A percentile compares a stretch with the other conserved stretches of the same genome.
Evolutionary conservation across 2,113 vertebrate species (phyloP).

Genomic region (Oenanthe oenanthe): DNA sequence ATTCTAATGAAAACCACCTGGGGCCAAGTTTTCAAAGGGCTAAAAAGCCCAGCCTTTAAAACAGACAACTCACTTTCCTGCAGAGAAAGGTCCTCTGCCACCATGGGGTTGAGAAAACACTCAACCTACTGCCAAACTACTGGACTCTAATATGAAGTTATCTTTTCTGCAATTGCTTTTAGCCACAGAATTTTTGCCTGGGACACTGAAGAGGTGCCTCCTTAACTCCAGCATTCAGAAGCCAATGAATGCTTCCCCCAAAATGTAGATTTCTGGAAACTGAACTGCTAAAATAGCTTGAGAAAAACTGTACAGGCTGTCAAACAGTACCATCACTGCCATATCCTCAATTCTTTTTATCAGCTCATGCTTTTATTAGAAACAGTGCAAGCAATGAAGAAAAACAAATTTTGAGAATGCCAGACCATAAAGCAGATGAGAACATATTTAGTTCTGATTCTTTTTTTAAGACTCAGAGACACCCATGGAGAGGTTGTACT

Average conservation of each 20-base stretch:
- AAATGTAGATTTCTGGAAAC: not conserved
- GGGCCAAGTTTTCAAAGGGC: slow-evolving; percentile 59
- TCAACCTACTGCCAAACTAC: not conserved
- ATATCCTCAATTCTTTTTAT: not conserved
- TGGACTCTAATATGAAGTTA: not conserved
- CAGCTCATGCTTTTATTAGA: not conserved
- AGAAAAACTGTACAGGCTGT: not conserved
- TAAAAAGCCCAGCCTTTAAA: not conserved
- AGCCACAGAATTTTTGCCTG: not conserved
- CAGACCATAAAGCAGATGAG: not conserved
- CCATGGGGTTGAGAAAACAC: not conserved
- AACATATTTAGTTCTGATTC: not conserved
- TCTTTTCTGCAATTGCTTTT: not conserved
- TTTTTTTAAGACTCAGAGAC: not conserved
- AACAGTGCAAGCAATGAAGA: not conserved
- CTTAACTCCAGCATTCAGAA: not conserved
- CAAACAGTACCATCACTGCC: not conserved
- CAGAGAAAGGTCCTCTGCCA: not conserved
- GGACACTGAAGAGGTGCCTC: not conserved
- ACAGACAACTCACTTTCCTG: not conserved
- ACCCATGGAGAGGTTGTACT: not conserved
- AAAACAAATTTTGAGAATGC: not conserved
- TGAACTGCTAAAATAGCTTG: not conserved
- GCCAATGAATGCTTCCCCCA: not conserved
- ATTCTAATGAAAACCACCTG: slow-evolving; percentile 47